A percentile compares a stretch with the other conserved stretches of the same genome.
Conservation (phyloP, 2,888 invertebrate genomes). For the Gortyna flavago region DNA sequence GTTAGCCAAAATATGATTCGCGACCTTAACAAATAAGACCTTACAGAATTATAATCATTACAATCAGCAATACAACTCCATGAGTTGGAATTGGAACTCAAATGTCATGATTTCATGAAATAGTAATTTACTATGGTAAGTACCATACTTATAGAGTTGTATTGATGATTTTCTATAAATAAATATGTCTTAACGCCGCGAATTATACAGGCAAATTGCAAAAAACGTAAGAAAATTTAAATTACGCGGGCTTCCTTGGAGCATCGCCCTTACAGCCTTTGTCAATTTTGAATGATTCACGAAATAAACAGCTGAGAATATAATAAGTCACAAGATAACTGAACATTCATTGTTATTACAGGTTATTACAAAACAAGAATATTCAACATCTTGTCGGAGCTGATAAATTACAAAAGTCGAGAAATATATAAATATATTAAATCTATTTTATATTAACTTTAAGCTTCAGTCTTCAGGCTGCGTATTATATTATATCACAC, state of each 20-base stretch:
- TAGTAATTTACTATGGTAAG: too few relatives aligned
- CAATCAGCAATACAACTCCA: too few relatives aligned
- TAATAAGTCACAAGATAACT: background rate
- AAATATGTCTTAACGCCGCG: too few relatives aligned
- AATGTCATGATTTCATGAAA: too few relatives aligned
- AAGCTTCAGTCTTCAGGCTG: conserved; percentile 82
- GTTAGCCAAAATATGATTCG: too few relatives aligned
- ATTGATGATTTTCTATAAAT: too few relatives aligned
- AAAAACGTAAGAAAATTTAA: background rate
- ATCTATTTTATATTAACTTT: conserved; percentile 62
- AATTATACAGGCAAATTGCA: background rate
- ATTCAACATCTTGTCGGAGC: conserved; percentile 7
- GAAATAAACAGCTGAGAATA: conserved; percentile 7
- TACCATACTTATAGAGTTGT: too few relatives aligned
- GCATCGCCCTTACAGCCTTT: background rate
- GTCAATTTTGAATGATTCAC: background rate
- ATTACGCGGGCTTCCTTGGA: background rate
- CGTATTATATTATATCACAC: conserved; percentile 65
- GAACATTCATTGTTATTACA: conserved; percentile 10
- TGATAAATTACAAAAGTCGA: conserved; percentile 24
- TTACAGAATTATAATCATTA: too few relatives aligned
- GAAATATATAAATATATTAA: conserved; percentile 53
- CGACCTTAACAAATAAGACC: too few relatives aligned
- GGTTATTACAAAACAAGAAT: conserved; percentile 28
- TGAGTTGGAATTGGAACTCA: too few relatives aligned